Base-by-base conservation (phyloP, 1,140 invertebrate species). In the Dendrolimus kikuchii region DNA sequence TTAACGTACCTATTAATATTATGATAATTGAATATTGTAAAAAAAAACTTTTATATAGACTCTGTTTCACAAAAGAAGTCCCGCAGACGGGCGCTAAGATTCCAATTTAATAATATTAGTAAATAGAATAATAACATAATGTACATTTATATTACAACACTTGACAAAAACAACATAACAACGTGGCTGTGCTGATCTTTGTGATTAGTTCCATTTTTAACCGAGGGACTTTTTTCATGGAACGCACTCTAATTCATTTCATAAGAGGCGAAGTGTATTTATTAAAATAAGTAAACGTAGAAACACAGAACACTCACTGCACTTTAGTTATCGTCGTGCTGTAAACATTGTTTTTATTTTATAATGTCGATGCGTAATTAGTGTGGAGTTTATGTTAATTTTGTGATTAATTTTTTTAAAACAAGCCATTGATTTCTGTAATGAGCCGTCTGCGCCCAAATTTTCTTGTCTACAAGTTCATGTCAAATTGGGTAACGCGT, bases 301-400 rank as follows among this genome's bases (percentile, higher is more conserved):
- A 81, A 75, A 72, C 62, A 51, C 51, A 49, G 40, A 64, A 66
- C 58, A 62, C 79, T 84, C 83, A 81, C 81, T 86, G 83, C 83
- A 86, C 83, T 76, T 60, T 86, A 84, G 81, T 86, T 70, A 76
- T 79, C 82, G 80, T 86, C 82, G 79, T 86, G 78, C 76, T 83
- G 82, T 84, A 80, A 77, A 70, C 73, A 64, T 72, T 71, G 75
- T 42, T 51, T 45, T 38, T 51, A 8, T 81, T 81, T 79, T 76
- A 80, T 84, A 68, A 80, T 86, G 79, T 83, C 65, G 71, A 78
- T 67, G 77, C 71, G 76, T 86, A 84, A 76, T 86, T 84, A 86
- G 83, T 86, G 80, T 84, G 68, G 54, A 74, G 23, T 80, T 81
- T 83, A 72, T 86, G 76, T 83, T 84, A 75, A n/a, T 74, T 79